Evolutionary conservation across 2,888 invertebrate genomes (phyloP), one percentile per base, ranked within the genome.

Genomic region (Norana najaformis): DNA sequence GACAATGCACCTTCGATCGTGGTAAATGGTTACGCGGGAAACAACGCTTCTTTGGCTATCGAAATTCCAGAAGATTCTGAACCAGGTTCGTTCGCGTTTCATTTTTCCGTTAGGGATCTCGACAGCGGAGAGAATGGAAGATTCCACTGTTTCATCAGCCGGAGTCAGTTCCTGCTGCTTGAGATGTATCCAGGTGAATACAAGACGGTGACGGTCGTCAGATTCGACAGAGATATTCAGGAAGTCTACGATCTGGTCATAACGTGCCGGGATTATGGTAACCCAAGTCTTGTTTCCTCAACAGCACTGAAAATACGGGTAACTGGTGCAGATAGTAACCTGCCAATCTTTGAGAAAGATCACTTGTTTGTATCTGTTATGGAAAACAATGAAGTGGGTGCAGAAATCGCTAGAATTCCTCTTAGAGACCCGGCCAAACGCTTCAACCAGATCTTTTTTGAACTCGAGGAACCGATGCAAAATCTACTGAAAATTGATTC

Each of bases 261-360:
- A 82, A 92, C 92, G 13, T 94, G 94, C 89, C 90, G 91, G 94
- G 96, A 97, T 30, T 96, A 97, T 20, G 98, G 98, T 53, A 96
- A 97, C 92, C 98, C 98, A 11, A 98, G 98, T 94, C 96, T 98
- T 96, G 92, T 91, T 83, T 92, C 93, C 20, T 92, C 91, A 34
- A 91, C 91, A 6, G 90, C 91, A 37, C 93, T 94, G 90, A 92
- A 92, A 37, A 93, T 94, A 1, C 91, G 91, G 30, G 98, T 99
- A 0, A 96, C 97, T 94, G 99, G 99, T 95, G 97, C 97, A 93
- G 98, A 99, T 95, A 99, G 99, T 95, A 98, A 98, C 94, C 97
- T 97, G 93, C 99, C 99, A 0, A 97, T 97, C 94, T 99, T 98
- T 94, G 97, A 97, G 93, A 97, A 97, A 93, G 96, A 97, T 0